Conservation (phyloP, 2,888 invertebrate species). For the Nomada fucata region DNA sequence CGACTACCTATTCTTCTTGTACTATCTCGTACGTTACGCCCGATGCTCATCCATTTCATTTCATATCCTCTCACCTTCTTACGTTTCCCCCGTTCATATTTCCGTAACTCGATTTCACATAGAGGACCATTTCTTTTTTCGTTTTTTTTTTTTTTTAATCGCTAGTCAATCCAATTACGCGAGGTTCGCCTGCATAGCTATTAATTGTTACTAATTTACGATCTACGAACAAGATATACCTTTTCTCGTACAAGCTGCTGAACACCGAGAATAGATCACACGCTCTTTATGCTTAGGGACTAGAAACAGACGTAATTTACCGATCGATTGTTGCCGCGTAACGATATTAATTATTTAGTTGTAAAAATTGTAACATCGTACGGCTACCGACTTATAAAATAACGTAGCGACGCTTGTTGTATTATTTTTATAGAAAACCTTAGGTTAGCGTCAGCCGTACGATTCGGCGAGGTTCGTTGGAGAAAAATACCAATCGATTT, state of each 20-base stretch:
- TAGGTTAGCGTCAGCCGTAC: constrained; percentile 37
- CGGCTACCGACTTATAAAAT: constrained; percentile 32
- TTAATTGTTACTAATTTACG: constrained; percentile 10
- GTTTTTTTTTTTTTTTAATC: neutral
- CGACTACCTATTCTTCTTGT: neutral
- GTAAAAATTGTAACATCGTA: constrained; percentile 26
- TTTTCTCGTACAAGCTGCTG: constrained; percentile 20
- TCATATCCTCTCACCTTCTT: constrained; percentile 3
- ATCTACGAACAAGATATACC: constrained; percentile 11
- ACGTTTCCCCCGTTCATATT: constrained; percentile 2
- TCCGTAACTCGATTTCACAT: neutral
- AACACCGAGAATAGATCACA: constrained; percentile 27
- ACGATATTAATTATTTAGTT: constrained; percentile 49
- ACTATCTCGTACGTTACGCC: constrained; percentile 3
- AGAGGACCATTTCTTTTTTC: neutral
- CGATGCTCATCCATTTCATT: constrained; percentile 6
- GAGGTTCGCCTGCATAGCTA: neutral
- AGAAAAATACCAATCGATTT: neutral
- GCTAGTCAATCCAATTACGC: constrained; percentile 31
- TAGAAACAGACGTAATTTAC: constrained; percentile 24
- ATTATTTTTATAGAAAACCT: constrained; percentile 59
- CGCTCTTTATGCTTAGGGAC: constrained; percentile 44
- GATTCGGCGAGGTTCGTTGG: constrained; percentile 20
- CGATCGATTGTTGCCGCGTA: constrained; percentile 44
- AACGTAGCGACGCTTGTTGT: constrained; percentile 53